Evolutionary conservation across 2,888 invertebrate species (phyloP), one percentile per base, ranked within the genome.

Genomic region (Thymelicus sylvestris): DNA sequence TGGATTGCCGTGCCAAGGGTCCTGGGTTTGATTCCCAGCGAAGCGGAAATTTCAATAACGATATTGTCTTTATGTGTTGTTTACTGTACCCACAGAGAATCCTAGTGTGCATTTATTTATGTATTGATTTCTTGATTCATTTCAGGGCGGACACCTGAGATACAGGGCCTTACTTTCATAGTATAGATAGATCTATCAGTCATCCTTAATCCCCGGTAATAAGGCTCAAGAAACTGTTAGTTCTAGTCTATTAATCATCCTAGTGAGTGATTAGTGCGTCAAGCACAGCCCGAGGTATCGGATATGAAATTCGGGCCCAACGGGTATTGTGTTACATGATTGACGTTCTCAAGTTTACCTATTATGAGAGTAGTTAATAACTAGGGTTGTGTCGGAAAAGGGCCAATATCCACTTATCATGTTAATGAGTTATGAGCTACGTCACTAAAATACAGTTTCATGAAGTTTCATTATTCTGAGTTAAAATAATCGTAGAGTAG

Each of bases 191-290:
- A 50, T 50, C 15, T 50, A 15, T 52, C 7, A 38, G 2, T 57
- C 31, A 31, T 38, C 57, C 31, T 57, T 57, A 57, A 5, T 57
- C 5, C 31, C 1, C 5, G 12, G 13, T 8, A 57, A 13, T 57
- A 57, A 31, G 38, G 57, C 57, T 6, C 57, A n/a, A 2, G 13
- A 38, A 24, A 12, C 31, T 24, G 24, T 24, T 10, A 55, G 7
- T 38, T 8, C 31, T 31, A 12, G 6, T 2, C 8, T 57, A 68
- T 68, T 57, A 68, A 47, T 80, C 83, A 86, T 87, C 86, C 73
- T 63, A 75, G 79, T 80, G 85, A 87, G 83, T 88, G 87, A 89
- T 86, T 84, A 86, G 84, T 84, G 83, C 79, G 83, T 83, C 86
- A 83, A 78, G 77, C 76, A 31, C 31, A 3, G 78, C 74, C 75